These are phyloP conservation scores for Malurus leucopterus DNA, from an alignment of 2,797 vertebrate genomes.

Conservation along the genomic window DNA sequence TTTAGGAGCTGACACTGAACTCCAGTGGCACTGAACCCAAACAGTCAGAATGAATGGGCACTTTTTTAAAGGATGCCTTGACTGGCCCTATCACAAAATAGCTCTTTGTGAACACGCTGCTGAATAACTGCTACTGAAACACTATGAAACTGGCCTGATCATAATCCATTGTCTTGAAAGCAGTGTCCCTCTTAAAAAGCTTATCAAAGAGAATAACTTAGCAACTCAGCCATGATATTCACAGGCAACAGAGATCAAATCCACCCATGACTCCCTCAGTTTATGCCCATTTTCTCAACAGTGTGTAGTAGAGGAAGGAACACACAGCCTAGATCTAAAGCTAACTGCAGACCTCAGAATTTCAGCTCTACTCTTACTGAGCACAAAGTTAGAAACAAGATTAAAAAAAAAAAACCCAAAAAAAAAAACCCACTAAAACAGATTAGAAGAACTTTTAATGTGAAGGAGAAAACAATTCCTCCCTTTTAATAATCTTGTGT, in stretches of 20 bases:
- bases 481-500: not conserved
- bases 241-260: not conserved
- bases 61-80: not conserved
- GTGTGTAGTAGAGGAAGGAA: not conserved
- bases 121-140: not conserved
- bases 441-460: not conserved
- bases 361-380: not conserved
- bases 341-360: not conserved
- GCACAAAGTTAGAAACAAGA: rapidly evolving
- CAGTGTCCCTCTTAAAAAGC: not conserved
- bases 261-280: not conserved
- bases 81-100: not conserved
- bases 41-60: not conserved
- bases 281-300: not conserved
- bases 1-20: constrained; percentile 18
- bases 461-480: not conserved
- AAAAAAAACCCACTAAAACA: not conserved
- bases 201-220: constrained; percentile 23
- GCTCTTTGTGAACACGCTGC: not conserved
- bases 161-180: constrained; percentile 7
- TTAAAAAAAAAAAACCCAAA: too few species aligned
- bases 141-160: not conserved
- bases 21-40: not conserved
- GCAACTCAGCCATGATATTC: not conserved
- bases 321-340: not conserved